Evolutionary conservation across 2,113 vertebrate genomes (phyloP), one percentile per base, ranked within the genome.

Genomic region (Xenus cinereus): DNA sequence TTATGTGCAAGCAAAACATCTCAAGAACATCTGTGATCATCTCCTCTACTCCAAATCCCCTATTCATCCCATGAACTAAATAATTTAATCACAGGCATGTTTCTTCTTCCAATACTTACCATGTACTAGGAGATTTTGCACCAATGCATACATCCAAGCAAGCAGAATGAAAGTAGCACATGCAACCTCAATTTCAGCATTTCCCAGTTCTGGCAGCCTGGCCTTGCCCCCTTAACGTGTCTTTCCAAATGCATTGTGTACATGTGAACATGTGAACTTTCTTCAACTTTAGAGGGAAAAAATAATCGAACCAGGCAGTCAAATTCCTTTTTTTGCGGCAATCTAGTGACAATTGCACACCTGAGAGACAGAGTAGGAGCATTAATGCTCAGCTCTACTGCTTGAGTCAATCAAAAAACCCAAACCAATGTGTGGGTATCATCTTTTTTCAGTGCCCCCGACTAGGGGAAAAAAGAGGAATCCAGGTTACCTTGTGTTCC

Each of bases 191-290:
- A 67, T 59, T 71, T 89, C 62, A 84, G 21, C 9, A 46, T 50
- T 81, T 57, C 23, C 27, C 46, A 27, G 33, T 75, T 72, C 14
- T 45, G 17, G 9, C 9, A 3, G 18, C 23, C 39, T 39, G n/a
- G 23, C 8, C 87, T 64, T 23, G 9, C 13, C 33, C 24, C 48
- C 45, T 79, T 62, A 60, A 39, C 20, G 23, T 16, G 19, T 14
- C 12, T 76, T 69, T 73, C 41, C 9, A 76, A 87, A 24, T 30
- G 1, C 23, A 46, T 1, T 59, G 23, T 21, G 15, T 19, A 48
- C 1, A 0, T 13, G 7, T n/a, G n/a, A n/a, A n/a, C n/a, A n/a
- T n/a, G n/a, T n/a, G n/a, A 37, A 84, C 5, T 41, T 84, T 56
- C 60, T 54, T 86, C 64, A 63, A 4, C 28, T 60, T 89, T 3